Percentiles rank a stretch among this genome's conserved stretches.
Evolutionary conservation across 2,113 vertebrate genomes (phyloP).

Genomic region (Dicaeum eximium): DNA sequence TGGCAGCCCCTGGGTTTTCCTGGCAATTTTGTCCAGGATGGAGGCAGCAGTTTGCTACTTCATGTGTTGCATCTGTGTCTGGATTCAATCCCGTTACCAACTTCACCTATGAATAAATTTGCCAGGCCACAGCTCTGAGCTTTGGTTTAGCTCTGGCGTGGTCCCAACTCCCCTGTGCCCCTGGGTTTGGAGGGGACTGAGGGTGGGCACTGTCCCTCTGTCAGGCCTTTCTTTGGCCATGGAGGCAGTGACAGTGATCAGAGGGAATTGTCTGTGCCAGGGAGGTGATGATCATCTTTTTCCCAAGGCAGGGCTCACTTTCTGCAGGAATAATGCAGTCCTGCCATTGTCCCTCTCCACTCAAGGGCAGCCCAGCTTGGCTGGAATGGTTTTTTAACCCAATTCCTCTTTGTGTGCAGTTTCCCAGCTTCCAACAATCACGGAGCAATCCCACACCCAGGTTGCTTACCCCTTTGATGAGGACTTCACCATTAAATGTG

Average conservation of each 20-base stretch:
- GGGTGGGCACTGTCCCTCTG: background rate
- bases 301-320: background rate
- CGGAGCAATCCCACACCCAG: slow-evolving; percentile 78
- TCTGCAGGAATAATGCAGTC: background rate
- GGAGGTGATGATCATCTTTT: background rate
- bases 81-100: background rate
- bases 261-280: fast-evolving
- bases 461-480: slow-evolving; percentile 93
- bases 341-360: background rate
- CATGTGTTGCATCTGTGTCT: background rate
- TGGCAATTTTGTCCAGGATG: background rate
- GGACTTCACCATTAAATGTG: slow-evolving; percentile 86
- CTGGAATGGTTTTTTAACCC: background rate
- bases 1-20: background rate
- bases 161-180: background rate
- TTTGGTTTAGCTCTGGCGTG: background rate
- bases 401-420: slow-evolving; percentile 69
- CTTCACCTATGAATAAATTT: background rate
- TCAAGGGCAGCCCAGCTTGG: background rate
- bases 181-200: fast-evolving
- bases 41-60: background rate
- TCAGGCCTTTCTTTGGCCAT: background rate
- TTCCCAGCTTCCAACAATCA: slow-evolving; percentile 90
- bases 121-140: fast-evolving
- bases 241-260: background rate